Evolutionary conservation across 2,888 invertebrate genomes (phyloP), one percentile per base, ranked within the genome.

Genomic region (Timandra comae): DNA sequence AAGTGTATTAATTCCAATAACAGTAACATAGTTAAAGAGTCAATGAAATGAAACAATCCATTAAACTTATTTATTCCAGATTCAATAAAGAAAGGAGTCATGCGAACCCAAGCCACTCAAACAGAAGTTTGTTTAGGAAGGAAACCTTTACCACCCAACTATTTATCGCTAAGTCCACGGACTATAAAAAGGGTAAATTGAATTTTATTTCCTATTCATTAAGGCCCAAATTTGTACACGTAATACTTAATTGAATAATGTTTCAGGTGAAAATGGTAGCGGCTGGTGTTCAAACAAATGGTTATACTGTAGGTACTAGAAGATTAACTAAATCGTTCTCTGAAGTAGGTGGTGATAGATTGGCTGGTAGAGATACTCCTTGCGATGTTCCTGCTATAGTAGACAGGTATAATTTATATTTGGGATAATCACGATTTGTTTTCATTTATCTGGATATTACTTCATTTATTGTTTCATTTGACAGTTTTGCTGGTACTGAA

Each of bases 21-120:
- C n/a, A n/a, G n/a, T n/a, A n/a, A n/a, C n/a, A n/a, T n/a, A n/a
- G n/a, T n/a, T n/a, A n/a, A n/a, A n/a, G n/a, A n/a, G n/a, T n/a
- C n/a, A n/a, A n/a, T n/a, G n/a, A n/a, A n/a, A n/a, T n/a, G n/a
- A n/a, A n/a, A n/a, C n/a, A n/a, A n/a, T n/a, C n/a, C n/a, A n/a
- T n/a, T n/a, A n/a, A n/a, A n/a, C n/a, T n/a, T n/a, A n/a, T n/a
- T n/a, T n/a, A 46, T 88, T 77, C 43, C 87, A 89, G 95, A 95
- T 77, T 93, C 93, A 70, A 85, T 93, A 42, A 95, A 95, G 65
- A 89, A 94, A 59, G 90, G 92, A 21, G 91, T 92, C 0, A 96
- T 96, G 96, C 93, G 95, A 72, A 96, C 96, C 0, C 96, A 96
- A 79, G 96, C 96, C 8, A 97, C 96, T 3, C 96, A 97, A 79